Evolutionary conservation across 1,140 invertebrate species (phyloP).

Genomic region (Sinonovacula constricta): DNA sequence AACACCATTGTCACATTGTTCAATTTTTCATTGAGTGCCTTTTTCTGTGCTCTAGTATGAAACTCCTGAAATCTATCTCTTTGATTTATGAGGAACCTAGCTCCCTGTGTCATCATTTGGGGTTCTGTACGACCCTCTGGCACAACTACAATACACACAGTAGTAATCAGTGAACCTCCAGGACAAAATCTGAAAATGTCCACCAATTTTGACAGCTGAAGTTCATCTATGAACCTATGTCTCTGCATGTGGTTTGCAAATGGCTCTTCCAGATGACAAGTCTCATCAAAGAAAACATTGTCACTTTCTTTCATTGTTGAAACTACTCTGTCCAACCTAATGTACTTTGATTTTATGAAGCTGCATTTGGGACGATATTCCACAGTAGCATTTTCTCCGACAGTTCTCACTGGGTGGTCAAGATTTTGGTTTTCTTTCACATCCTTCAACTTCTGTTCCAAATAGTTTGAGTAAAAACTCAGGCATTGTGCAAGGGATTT

Average conservation of each 20-base stretch:
- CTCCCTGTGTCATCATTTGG: slow-evolving; percentile 26
- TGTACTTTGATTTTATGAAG: not conserved
- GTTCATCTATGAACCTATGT: slow-evolving; percentile 20
- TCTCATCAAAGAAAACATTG: slow-evolving; percentile 40
- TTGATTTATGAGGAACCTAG: slow-evolving; percentile 6
- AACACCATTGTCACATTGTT: slow-evolving; percentile 33
- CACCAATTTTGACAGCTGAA: slow-evolving; percentile 27
- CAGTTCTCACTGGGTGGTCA: slow-evolving; percentile 11
- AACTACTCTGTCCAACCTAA: not conserved
- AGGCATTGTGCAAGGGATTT: slow-evolving; percentile 19
- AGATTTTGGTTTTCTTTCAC: not conserved
- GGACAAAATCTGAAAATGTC: slow-evolving; percentile 26
- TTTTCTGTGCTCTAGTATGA: slow-evolving; percentile 49
- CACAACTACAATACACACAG: not conserved
- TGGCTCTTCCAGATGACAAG: slow-evolving; percentile 27
- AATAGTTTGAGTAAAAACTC: not conserved
- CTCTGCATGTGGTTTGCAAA: slow-evolving; percentile 21
- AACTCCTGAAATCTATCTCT: slow-evolving; percentile 30
- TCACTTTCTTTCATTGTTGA: not conserved
- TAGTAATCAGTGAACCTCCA: not conserved
- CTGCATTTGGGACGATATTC: slow-evolving; percentile 6
- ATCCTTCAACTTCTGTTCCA: not conserved
- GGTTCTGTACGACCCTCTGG: not conserved
- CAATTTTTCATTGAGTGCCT: slow-evolving; percentile 29
- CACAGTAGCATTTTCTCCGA: slow-evolving; percentile 17